Evolutionary conservation across 2,888 invertebrate species (phyloP), one percentile per base, ranked within the genome.

Genomic region (Spicauda simplicius): DNA sequence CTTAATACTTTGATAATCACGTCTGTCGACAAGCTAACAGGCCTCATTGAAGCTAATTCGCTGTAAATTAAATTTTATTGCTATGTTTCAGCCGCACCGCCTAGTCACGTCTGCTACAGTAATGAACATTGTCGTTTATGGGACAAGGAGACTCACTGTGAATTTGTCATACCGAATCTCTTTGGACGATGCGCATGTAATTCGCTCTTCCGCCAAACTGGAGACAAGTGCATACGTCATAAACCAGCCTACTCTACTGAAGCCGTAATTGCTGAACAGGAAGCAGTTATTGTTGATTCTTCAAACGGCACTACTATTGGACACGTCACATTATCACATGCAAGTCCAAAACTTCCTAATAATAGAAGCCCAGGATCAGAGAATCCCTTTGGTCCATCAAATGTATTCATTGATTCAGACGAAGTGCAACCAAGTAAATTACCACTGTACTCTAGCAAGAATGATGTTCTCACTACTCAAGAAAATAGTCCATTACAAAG

Each of bases 161-260:
- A 97, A 86, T 98, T 97, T 84, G 94, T 97, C 62, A 97, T 98
- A 75, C 97, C 97, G 33, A 97, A 97, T 84, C 94, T 98, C 12
- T 97, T 98, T 82, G 98, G 98, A 58, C 95, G 97, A 79, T 98
- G 98, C 80, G 96, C 96, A 70, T 98, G 98, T 83, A 96, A 96
- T 75, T 86, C 95, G 11, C 95, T 95, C 52, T 94, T 94, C 74
- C 94, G 94, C 70, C 95, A 95, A 88, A 88, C 93, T 25, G 95
- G 95, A 16, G 95, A 96, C 73, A 94, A 94, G 72, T 96, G 96
- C 87, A 84, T 96, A 65, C 83, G 87, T 8, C 83, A 84, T 69
- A 93, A 86, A 77, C 77, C 83, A 12, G 73, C 84, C 0, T 86
- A 84, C 57, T 81, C 84, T 4, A 87, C 92, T 10, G 93, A 92